Evolutionary conservation across 2,888 invertebrate genomes (phyloP).

Genomic region (Drosophila ustulata): DNA sequence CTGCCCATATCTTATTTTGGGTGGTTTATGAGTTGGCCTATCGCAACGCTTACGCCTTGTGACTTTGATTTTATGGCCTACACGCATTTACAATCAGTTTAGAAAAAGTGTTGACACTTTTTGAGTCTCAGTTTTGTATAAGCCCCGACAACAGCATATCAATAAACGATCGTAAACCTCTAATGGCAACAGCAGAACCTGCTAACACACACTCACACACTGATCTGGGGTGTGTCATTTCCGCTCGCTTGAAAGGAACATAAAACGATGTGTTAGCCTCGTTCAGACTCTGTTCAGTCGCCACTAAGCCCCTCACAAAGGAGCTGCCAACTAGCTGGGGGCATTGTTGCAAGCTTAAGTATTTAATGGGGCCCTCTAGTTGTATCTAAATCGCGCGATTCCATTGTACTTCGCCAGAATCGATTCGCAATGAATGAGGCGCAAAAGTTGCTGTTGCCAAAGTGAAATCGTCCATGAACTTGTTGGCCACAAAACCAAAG

Average conservation of each 20-base stretch:
- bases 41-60: conserved; percentile 18
- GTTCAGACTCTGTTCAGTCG: conserved; percentile 13
- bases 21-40: conserved; percentile 64
- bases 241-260: conserved; percentile 63
- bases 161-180: conserved; percentile 71
- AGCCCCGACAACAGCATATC: conserved; percentile 46
- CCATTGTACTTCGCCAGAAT: conserved; percentile 19
- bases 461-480: conserved; percentile 60
- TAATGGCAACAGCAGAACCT: conserved; percentile 41
- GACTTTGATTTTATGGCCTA: conserved; percentile 62
- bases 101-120: conserved; percentile 76
- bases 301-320: conserved; percentile 54
- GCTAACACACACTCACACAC: conserved; percentile 25
- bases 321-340: conserved; percentile 4
- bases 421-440: conserved; percentile 42
- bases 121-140: conserved; percentile 37
- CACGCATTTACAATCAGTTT: conserved; percentile 49
- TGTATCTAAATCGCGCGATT: conserved; percentile 1
- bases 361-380: conserved; percentile 19
- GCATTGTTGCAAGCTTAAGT: conserved; percentile 41
- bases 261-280: conserved; percentile 56
- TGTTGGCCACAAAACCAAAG: conserved; percentile 29
- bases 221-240: conserved; percentile 66
- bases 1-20: conserved; percentile 57
- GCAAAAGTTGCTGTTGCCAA: conserved; percentile 21